Evolutionary conservation across 2,797 vertebrate genomes (phyloP), one percentile per base, ranked within the genome.

Genomic region (Valencia hispanica): DNA sequence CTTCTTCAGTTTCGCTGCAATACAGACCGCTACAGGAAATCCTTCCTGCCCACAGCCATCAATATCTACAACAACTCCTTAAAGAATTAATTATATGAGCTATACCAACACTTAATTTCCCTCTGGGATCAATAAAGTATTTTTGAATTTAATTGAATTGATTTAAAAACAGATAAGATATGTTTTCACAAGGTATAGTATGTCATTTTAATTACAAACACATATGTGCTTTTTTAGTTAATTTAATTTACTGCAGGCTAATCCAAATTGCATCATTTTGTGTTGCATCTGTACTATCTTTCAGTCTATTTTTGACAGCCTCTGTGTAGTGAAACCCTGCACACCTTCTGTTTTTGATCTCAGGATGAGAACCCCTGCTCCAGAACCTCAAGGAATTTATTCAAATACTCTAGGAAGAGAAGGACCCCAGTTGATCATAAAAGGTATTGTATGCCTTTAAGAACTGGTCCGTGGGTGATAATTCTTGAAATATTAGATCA

Each of bases 401-500:
- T 78, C 55, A 73, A 73, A 55, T 68, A 74, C 73, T 82, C 69
- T 72, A 84, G 5, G 50, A 61, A 75, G 41, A 48, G 87, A 82
- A 70, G 27, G 47, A 90, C 70, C 74, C 77, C 72, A 78, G 73
- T 84, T 88, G 75, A 88, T 86, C 81, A 83, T 79, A 80, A 59
- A 74, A 86, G 57, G 70, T 70, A 82, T 86, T n/a, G 47, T 71
- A 86, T 79, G 78, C 83, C 15, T 47, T 76, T 89, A 84, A 90
- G 81, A 75, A 85, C 25, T 84, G 71, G 30, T 74, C 80, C 78
- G 75, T 11, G 74, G 68, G 48, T n/a, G 25, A 87, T 87, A 91
- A 88, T 73, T 90, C 86, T 79, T 75, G 66, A 83, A 91, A 91
- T 88, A 88, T 92, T 90, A 87, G 87, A 87, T 91, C 91, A 92